Base-by-base conservation (phyloP, 2,113 vertebrate genomes). In the Podilymbus podiceps region DNA sequence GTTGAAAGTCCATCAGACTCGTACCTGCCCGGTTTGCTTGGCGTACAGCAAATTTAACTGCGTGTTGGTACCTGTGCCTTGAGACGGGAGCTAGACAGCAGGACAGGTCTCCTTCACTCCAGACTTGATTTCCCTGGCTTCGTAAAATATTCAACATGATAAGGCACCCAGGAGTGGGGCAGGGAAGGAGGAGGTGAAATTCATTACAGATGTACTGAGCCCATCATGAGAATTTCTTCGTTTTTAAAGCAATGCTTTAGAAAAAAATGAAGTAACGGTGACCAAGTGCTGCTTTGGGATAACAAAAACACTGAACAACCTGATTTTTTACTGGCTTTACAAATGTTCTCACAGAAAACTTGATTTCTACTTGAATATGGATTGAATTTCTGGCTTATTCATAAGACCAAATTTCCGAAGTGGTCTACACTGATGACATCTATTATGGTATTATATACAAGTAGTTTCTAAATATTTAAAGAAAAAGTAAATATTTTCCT, bases 41-140 rank as follows among this genome's bases (percentile, higher is more conserved):
- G 16, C 21, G 1, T 1, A 21, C 3, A 9, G 19, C 27, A 33
- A 15, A 30, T 58, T 8, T 19, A 42, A 8, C 24, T 8, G 6
- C 12, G 1, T 6, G 28, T 24, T 77, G 33, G 8, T 33, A 8
- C 38, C 40, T 66, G 27, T 9, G 13, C n/a, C 55, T 56, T 25
- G 25, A n/a, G 31, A 58, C 2, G 27, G 68, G 5, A 50, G 23
- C 42, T 63, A 4, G 31, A 14, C 14, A 86, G 47, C 11, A 1
- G 20, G 49, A 5, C 27, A 47, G 10, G 6, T 62, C 18, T 52
- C 33, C 33, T 76, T 68, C 31, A 31, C 40, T 68, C 28, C 31
- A 58, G 8, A 25, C 44, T 53, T 47, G 12, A 11, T 82, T 64
- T 52, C 4, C 21, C 59, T 52, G 7, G 71, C 63, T 42, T 31